These are phyloP conservation scores for Ladona fulva DNA, from an alignment of 1,140 invertebrate species.

Conservation along the genomic window DNA sequence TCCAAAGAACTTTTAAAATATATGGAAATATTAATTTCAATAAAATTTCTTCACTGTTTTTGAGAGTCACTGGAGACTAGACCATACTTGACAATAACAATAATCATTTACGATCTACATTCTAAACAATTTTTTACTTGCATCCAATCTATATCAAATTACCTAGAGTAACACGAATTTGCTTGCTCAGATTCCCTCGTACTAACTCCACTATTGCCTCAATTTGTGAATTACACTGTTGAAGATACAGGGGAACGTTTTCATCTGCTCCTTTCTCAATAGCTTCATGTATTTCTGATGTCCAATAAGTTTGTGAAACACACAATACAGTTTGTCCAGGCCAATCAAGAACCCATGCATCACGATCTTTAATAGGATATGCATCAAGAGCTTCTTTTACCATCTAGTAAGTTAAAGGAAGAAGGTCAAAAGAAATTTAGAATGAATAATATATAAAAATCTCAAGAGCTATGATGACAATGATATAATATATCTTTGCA, in stretches of 20 bases:
- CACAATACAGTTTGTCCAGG: constrained; percentile 82
- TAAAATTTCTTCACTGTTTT: too few relatives aligned
- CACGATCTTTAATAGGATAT: constrained; percentile 54
- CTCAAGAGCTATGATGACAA: background rate
- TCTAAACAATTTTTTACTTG: too few relatives aligned
- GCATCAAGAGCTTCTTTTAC: constrained; percentile 47
- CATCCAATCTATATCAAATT: constrained; percentile 27
- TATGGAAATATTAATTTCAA: too few relatives aligned
- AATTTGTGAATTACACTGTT: constrained; percentile 55
- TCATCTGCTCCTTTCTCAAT: constrained; percentile 43
- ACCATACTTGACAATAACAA: too few relatives aligned
- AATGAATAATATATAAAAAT: background rate
- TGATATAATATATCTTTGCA: background rate
- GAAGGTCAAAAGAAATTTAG: background rate
- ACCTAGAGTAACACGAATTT: constrained; percentile 86
- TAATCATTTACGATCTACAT: too few relatives aligned
- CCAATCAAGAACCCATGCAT: constrained; percentile 80
- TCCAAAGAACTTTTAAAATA: too few relatives aligned
- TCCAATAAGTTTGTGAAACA: constrained; percentile 84
- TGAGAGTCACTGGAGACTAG: too few relatives aligned
- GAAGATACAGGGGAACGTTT: constrained; percentile 39
- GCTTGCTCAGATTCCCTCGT: constrained; percentile 71
- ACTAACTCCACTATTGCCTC: constrained; percentile 82
- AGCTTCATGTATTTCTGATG: constrained; percentile 66
- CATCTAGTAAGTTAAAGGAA: constrained; percentile 30